Evolutionary conservation across 2,797 vertebrate genomes (phyloP).

Genomic region (Octomys mimax): DNA sequence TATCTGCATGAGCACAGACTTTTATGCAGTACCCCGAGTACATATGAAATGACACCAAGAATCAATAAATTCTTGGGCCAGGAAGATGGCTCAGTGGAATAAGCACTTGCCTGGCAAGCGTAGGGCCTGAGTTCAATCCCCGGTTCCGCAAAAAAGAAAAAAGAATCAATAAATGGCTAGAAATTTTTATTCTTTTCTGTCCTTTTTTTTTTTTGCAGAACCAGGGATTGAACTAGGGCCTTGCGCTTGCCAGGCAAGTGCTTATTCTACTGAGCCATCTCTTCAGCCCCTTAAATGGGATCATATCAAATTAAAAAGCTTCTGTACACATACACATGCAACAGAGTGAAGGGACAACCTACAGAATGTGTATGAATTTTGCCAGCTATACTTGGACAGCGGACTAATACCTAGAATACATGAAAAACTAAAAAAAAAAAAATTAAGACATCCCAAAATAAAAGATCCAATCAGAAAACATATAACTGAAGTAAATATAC

Average conservation of each 20-base stretch:
- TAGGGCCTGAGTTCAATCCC: too few species aligned
- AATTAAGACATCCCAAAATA: not conserved
- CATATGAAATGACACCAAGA: not conserved
- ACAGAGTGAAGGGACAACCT: not conserved
- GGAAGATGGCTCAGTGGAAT: too few species aligned
- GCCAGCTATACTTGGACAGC: not conserved
- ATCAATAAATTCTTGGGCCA: not conserved
- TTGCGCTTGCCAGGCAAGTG: too few species aligned
- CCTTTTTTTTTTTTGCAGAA: too few species aligned
- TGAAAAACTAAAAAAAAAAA: not conserved
- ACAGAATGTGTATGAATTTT: not conserved
- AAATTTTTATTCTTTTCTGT: too few species aligned
- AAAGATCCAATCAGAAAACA: not conserved
- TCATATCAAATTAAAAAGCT: not conserved
- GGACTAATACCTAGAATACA: not conserved
- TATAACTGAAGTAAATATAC: not conserved
- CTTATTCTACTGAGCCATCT: too few species aligned
- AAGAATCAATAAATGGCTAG: too few species aligned
- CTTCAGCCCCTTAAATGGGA: not conserved
- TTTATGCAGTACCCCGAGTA: not conserved
- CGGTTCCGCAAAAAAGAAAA: too few species aligned
- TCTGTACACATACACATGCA: not conserved
- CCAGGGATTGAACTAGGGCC: too few species aligned
- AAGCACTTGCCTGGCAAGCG: too few species aligned
- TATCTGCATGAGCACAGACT: not conserved